Conservation (phyloP, 2,888 invertebrate species). For the Hartigia nigra region DNA sequence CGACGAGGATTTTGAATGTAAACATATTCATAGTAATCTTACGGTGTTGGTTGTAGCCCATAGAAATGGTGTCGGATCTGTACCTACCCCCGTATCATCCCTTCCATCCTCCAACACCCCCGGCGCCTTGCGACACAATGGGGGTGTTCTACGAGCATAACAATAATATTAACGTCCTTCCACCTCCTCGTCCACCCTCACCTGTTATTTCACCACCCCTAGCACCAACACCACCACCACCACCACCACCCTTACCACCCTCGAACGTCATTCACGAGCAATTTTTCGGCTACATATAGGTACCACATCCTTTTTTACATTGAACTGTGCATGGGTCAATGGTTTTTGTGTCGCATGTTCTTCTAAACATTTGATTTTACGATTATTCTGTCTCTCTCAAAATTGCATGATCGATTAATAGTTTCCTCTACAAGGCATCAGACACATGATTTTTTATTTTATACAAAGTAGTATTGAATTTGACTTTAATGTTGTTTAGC, state of each 20-base stretch:
- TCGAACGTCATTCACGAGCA: conserved; percentile 71
- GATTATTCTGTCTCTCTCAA: background rate
- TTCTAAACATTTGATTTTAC: background rate
- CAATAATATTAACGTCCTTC: conserved; percentile 51
- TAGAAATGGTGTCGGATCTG: conserved; percentile 82
- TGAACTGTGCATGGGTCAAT: background rate
- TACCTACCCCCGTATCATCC: conserved; percentile 71
- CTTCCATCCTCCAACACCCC: conserved; percentile 65
- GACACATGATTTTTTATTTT: background rate
- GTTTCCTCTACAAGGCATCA: background rate
- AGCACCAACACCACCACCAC: conserved; percentile 61
- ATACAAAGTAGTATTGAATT: too few species aligned
- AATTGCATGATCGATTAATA: background rate
- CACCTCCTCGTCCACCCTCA: conserved; percentile 62
- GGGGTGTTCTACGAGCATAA: conserved; percentile 53
- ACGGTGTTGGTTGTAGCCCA: conserved; percentile 69
- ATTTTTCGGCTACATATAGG: conserved; percentile 64
- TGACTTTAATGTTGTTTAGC: background rate
- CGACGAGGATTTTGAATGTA: background rate
- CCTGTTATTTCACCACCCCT: conserved; percentile 62
- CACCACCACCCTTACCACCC: conserved; percentile 66
- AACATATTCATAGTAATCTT: background rate
- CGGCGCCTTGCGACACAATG: conserved; percentile 30
- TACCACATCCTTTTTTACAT: conserved; percentile 13
- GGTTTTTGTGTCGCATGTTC: background rate